These are phyloP conservation scores for Drosophila kuntzei DNA, from an alignment of 2,888 invertebrate species.

Conservation along the genomic window DNA sequence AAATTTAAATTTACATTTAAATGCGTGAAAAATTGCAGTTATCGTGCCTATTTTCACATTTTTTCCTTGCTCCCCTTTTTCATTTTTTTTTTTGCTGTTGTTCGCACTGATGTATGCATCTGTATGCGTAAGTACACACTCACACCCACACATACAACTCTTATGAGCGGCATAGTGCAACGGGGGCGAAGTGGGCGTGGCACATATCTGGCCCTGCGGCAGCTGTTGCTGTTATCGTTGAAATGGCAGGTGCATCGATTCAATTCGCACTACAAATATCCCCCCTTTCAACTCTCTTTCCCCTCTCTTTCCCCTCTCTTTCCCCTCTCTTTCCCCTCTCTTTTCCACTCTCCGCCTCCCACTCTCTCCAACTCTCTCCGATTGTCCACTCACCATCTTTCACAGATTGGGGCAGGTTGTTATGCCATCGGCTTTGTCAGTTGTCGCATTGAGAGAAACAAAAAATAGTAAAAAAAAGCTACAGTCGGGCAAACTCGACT, in stretches of 20 bases:
- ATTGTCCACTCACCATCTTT: too few species aligned
- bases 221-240: constrained; percentile 18
- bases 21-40: constrained; percentile 51
- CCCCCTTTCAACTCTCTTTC: background rate
- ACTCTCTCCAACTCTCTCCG: background rate
- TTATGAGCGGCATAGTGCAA: constrained; percentile 12
- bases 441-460: background rate
- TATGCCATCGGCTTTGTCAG: constrained; percentile 14
- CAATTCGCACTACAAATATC: constrained; percentile 12
- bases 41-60: constrained; percentile 28
- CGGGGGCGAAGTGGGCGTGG: constrained; percentile 9
- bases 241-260: constrained; percentile 29
- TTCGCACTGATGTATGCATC: constrained; percentile 50
- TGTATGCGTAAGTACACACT: constrained; percentile 12
- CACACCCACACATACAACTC: constrained; percentile 2
- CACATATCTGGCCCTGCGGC: constrained; percentile 1
- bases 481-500: background rate
- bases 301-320: background rate
- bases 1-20: constrained; percentile 49
- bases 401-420: background rate
- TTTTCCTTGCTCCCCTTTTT: constrained; percentile 9
- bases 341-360: too few species aligned
- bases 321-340: background rate
- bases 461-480: background rate
- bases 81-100: background rate